Evolutionary conservation across 2,113 vertebrate species (phyloP), one percentile per base, ranked within the genome.

Genomic region (Indri indri): DNA sequence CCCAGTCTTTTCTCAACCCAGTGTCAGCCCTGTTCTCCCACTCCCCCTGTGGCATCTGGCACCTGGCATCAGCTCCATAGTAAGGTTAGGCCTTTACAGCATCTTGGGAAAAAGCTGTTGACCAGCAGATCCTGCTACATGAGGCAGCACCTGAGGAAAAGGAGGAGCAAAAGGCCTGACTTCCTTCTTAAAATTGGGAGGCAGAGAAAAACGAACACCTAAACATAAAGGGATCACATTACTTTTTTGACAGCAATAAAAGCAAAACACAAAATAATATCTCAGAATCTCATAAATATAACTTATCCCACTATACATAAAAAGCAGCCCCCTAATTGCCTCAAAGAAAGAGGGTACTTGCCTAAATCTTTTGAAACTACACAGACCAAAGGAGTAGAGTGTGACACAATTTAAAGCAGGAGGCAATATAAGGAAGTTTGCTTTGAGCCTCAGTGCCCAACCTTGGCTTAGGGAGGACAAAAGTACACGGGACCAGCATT

Each of bases 231-330:
- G 32, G 23, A 91, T 70, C 6, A 17, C 40, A 34, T 80, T 61
- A 10, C 65, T 63, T 91, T 13, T 77, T 70, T 23, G 5, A 73
- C 14, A 91, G 16, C 27, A 79, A 40, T 74, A 68, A 65, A 93
- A 95, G 27, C 63, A 87, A 94, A 96, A 92, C 16, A n/a, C 34
- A 74, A 82, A 77, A n/a, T 81, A 86, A 70, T 66, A 50, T 59
- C 20, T 79, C 54, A 89, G 34, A 34, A 87, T 88, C 47, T 84
- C 59, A 23, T 74, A 88, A 88, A 76, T 59, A 74, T 6, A 65
- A 65, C 68, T 81, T 34, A 65, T 73, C 8, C 6, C 7, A 92
- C 9, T 47, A 54, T 8, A 73, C 20, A 37, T 50, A 54, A 68
- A 95, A 80, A 73, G 1, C 65, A 40, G 4, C 52, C 2, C 66